Evolutionary conservation across 2,113 vertebrate genomes (phyloP).

Genomic region (Pica pica): DNA sequence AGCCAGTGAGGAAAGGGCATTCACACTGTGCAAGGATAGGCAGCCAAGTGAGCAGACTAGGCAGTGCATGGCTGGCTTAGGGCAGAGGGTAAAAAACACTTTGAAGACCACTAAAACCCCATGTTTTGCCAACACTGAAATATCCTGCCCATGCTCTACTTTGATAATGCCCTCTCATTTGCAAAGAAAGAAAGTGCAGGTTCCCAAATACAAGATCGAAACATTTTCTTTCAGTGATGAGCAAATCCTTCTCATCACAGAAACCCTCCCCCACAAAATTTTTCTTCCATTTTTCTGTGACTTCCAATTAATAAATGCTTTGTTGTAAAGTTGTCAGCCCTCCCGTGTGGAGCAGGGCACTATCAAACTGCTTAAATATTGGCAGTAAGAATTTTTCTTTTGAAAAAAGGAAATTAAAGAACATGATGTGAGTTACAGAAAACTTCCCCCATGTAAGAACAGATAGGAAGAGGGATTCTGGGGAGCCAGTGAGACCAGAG

Average conservation of each 20-base stretch:
- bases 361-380: background rate
- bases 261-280: background rate
- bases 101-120: background rate
- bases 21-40: background rate
- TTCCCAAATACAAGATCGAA: rapidly evolving
- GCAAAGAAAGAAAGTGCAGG: background rate
- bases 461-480: background rate
- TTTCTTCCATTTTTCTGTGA: background rate
- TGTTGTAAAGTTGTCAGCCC: background rate
- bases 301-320: background rate
- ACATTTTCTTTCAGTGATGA: background rate
- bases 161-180: background rate
- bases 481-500: background rate
- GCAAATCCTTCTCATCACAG: background rate
- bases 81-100: background rate
- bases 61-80: background rate
- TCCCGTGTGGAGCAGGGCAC: background rate
- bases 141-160: background rate
- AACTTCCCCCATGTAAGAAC: background rate
- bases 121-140: background rate
- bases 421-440: background rate
- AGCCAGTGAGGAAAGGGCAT: background rate
- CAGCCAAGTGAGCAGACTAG: background rate
- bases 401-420: background rate
- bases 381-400: background rate